Conservation (phyloP, 64 coral and sea anemone species). For the Pachyseris speciosa region DNA sequence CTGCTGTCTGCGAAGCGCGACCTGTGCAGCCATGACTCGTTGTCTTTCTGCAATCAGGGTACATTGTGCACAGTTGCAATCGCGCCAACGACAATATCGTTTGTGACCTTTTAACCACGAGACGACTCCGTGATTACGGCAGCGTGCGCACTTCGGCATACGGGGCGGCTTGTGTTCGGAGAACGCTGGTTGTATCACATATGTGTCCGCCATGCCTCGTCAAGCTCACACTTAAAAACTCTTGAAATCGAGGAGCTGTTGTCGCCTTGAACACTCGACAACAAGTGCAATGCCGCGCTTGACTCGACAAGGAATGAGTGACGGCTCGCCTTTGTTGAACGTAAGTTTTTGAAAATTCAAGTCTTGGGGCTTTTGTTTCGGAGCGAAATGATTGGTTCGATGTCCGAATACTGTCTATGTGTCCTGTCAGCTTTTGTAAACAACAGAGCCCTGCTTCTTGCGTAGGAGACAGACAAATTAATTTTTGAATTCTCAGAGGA, state of each 20-base stretch:
- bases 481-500: slow-evolving; percentile 42
- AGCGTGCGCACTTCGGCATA: slow-evolving; percentile 91
- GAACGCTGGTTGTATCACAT: neutral
- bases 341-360: slow-evolving; percentile 16
- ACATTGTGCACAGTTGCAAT: slow-evolving; percentile 96
- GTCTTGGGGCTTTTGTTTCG: slow-evolving; percentile 18
- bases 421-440: slow-evolving; percentile 34
- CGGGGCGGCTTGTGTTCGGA: slow-evolving; percentile 64
- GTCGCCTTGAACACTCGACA: neutral
- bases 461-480: slow-evolving; percentile 16
- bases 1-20: slow-evolving; percentile 91
- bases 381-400: slow-evolving; percentile 3
- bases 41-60: slow-evolving; percentile 96
- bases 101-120: slow-evolving; percentile 97
- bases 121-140: slow-evolving; percentile 88
- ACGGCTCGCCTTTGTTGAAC: slow-evolving; percentile 23
- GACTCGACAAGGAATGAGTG: neutral
- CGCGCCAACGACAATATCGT: slow-evolving; percentile 90
- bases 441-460: neutral
- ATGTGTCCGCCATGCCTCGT: slow-evolving; percentile 34
- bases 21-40: slow-evolving; percentile 97
- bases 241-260: neutral
- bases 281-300: neutral
- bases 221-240: neutral
- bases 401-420: slow-evolving; percentile 26